Evolutionary conservation across 1,140 invertebrate genomes (phyloP), one percentile per base, ranked within the genome.

Genomic region (Caenorhabditis briggsae): DNA sequence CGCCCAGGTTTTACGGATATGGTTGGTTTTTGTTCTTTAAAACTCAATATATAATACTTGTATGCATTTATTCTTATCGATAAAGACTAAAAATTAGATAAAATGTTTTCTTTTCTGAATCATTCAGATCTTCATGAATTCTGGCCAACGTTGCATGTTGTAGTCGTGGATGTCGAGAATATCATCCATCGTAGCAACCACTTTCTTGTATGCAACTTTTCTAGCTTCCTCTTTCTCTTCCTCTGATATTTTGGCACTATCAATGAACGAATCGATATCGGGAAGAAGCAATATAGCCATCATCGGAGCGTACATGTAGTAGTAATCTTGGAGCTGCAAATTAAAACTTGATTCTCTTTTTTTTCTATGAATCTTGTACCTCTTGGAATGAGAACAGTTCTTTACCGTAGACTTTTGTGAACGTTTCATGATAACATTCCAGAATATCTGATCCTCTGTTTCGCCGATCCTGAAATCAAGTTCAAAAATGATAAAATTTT

Each of bases 281-380:
- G 56, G 56, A 20, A 59, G 56, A n/a, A 59, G 56, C 56, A 59
- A n/a, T n/a, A 59, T 59, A n/a, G 56, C 56, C n/a, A n/a, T 59
- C 56, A 59, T 59, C 20, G 56, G 56, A 59, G 56, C 56, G 8
- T 20, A 59, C 16, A 59, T 14, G 8, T 20, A n/a, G n/a, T 20
- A 59, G 20, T 5, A 7, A 9, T 59, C 56, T 59, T 59, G 11
- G 20, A 59, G 56, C 56, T 59, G 56, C 5, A 20, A 59, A 33
- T 33, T 33, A 2, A 3, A 33, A 33, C 3, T 3, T 33, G 33
- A 33, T 33, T 33, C 1, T 33, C 33, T 33, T 33, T 33, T 33
- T 33, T 33, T 64, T 64, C 9, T 33, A 64, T 12, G 59, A 64
- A 25, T 64, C 23, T 64, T 64, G 59, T 25, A 64, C 12, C 16